Conservation (phyloP, 2,113 vertebrate species). For the Colistium nudipinnis region DNA sequence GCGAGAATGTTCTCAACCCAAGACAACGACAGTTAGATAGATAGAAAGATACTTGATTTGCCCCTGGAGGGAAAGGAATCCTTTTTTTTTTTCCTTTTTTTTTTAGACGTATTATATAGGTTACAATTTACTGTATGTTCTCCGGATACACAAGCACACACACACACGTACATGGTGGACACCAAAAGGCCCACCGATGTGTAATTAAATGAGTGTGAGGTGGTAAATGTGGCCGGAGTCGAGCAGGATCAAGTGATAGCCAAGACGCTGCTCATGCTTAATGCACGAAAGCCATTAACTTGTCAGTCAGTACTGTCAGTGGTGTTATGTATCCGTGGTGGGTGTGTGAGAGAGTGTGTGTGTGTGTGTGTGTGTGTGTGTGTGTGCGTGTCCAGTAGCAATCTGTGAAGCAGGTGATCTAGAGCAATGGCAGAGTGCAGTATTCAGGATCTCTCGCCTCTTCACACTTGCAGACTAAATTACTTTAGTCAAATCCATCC, state of each 20-base stretch:
- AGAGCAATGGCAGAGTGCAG: conserved; percentile 14
- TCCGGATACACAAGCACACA: background rate
- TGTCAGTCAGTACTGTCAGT: conserved; percentile 53
- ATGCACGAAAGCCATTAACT: conserved; percentile 70
- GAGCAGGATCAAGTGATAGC: conserved; percentile 68
- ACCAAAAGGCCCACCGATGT: conserved; percentile 27
- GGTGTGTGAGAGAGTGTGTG: background rate
- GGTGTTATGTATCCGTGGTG: conserved; percentile 56
- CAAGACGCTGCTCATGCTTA: conserved; percentile 62
- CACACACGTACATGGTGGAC: background rate
- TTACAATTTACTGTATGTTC: background rate
- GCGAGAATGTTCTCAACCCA: background rate
- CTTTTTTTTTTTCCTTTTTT: too few species aligned
- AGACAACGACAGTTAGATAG: background rate
- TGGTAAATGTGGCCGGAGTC: conserved; percentile 55
- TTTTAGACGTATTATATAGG: too few species aligned
- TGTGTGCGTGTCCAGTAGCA: conserved; percentile 11
- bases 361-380: conserved; percentile 20
- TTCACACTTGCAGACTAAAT: background rate
- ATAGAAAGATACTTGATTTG: too few species aligned
- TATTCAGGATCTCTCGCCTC: conserved; percentile 9
- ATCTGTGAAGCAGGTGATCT: conserved; percentile 35
- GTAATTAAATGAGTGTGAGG: conserved; percentile 73
- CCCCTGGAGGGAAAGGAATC: too few species aligned
- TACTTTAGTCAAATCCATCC: background rate